Evolutionary conservation across 2,888 invertebrate genomes (phyloP).

Genomic region (Synergus itoensis): DNA sequence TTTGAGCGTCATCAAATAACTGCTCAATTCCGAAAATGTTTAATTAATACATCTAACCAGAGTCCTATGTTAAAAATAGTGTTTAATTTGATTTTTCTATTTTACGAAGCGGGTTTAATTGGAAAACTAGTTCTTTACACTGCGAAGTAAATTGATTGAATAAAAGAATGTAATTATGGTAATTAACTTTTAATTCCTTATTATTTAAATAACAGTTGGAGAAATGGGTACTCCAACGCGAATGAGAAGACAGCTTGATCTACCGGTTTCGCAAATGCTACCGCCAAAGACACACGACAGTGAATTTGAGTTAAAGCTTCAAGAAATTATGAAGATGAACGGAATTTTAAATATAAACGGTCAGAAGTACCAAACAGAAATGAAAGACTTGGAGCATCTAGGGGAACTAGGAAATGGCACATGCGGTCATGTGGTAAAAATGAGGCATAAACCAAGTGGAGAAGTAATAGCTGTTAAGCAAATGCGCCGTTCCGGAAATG

Average conservation of each 20-base stretch:
- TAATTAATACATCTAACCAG: too few relatives aligned
- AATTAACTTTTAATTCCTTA: neutral
- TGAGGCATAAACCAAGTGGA: slow-evolving; percentile 92
- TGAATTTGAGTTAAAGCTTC: slow-evolving; percentile 88
- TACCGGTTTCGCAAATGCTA: slow-evolving; percentile 82
- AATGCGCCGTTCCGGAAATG: slow-evolving; percentile 98
- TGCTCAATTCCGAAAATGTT: too few relatives aligned
- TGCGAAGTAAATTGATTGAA: too few relatives aligned
- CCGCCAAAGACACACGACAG: slow-evolving; percentile 82
- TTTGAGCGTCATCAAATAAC: too few relatives aligned
- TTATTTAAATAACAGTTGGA: slow-evolving; percentile 71
- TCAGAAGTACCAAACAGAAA: slow-evolving; percentile 87
- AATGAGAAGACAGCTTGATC: slow-evolving; percentile 79
- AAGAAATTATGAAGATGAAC: slow-evolving; percentile 95
- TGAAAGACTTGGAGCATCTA: slow-evolving; percentile 90
- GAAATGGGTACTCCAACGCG: slow-evolving; percentile 80
- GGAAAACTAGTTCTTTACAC: too few relatives aligned
- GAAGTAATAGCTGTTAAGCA: slow-evolving; percentile 97
- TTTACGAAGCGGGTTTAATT: too few relatives aligned
- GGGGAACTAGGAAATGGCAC: slow-evolving; percentile 96
- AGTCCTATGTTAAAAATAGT: too few relatives aligned
- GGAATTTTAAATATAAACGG: slow-evolving; percentile 93
- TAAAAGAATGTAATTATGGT: too few relatives aligned
- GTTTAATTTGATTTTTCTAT: too few relatives aligned
- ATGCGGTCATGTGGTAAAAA: slow-evolving; percentile 98